Conservation (phyloP, 2,113 vertebrate species). For the Sylvia atricapilla region DNA sequence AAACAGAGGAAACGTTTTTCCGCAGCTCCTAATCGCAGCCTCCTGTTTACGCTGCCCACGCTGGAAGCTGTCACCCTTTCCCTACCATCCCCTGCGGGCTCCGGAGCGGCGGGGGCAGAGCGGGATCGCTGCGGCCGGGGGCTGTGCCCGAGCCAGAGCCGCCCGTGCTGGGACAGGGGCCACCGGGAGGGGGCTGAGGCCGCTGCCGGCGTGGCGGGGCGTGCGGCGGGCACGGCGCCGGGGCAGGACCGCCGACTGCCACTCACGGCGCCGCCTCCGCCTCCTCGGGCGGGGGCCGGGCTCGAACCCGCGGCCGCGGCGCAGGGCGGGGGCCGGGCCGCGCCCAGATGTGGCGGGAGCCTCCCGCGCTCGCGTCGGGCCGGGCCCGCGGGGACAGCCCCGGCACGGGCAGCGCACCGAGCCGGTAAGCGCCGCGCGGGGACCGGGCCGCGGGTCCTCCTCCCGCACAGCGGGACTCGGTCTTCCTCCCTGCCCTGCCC, state of each 20-base stretch:
- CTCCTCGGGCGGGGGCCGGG: not conserved
- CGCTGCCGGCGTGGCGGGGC: not conserved
- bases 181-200: not conserved
- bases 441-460: not conserved
- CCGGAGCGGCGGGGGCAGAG: not conserved
- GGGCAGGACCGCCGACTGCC: not conserved
- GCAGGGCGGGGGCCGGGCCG: not conserved
- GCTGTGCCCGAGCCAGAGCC: not conserved
- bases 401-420: not conserved
- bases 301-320: not conserved
- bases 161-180: not conserved
- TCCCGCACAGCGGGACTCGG: not conserved
- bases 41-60: not conserved
- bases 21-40: not conserved
- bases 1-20: not conserved
- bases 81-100: not conserved
- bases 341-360: not conserved
- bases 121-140: not conserved
- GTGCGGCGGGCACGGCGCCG: not conserved
- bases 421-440: not conserved
- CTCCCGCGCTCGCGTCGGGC: not conserved
- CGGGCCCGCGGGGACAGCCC: not conserved
- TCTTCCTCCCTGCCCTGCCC: not conserved
- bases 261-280: not conserved
- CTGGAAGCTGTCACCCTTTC: not conserved